Evolutionary conservation across 2,888 invertebrate species (phyloP).

Genomic region (Flabesymbios commensalis): DNA sequence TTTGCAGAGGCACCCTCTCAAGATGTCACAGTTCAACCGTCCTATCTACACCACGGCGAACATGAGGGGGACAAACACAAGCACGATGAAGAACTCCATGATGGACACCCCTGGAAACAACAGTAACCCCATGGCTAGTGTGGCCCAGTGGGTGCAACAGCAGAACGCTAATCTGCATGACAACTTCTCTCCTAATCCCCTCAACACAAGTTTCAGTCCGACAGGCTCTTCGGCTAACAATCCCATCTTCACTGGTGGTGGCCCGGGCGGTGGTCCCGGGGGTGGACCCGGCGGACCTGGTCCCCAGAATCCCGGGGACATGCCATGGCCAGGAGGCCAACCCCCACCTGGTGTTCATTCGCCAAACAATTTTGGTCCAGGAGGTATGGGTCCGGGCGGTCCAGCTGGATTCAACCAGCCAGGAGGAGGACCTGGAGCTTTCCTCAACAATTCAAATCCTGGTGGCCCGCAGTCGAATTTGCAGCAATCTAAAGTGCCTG

Average conservation of each 20-base stretch:
- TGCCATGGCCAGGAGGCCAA: conserved; percentile 1
- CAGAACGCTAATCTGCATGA: conserved; percentile 42
- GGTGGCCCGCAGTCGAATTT: conserved; percentile 3
- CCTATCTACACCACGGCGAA: conserved; percentile 37
- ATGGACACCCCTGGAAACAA: conserved; percentile 32
- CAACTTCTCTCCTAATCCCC: conserved; percentile 5
- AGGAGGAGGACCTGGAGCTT: not conserved
- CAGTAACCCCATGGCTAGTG: conserved; percentile 44
- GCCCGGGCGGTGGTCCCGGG: conserved; percentile 8
- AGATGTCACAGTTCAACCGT: conserved; percentile 83
- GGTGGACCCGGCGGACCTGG: conserved; percentile 12
- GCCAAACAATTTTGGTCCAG: too few relatives aligned
- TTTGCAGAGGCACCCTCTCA: conserved; percentile 84
- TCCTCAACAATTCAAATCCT: not conserved
- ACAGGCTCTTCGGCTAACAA: too few relatives aligned
- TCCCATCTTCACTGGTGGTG: too few relatives aligned
- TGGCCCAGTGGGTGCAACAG: conserved; percentile 58
- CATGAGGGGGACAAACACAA: conserved; percentile 20
- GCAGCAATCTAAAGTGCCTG: conserved; percentile 55
- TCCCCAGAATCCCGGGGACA: not conserved
- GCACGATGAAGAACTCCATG: conserved; percentile 29
- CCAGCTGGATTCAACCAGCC: not conserved
- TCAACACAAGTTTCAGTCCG: conserved; percentile 1
- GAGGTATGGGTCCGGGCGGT: not conserved
- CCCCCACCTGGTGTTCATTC: too few relatives aligned